Evolutionary conservation across 2,888 invertebrate species (phyloP), one percentile per base, ranked within the genome.

Genomic region (Oxystoma pomonae): DNA sequence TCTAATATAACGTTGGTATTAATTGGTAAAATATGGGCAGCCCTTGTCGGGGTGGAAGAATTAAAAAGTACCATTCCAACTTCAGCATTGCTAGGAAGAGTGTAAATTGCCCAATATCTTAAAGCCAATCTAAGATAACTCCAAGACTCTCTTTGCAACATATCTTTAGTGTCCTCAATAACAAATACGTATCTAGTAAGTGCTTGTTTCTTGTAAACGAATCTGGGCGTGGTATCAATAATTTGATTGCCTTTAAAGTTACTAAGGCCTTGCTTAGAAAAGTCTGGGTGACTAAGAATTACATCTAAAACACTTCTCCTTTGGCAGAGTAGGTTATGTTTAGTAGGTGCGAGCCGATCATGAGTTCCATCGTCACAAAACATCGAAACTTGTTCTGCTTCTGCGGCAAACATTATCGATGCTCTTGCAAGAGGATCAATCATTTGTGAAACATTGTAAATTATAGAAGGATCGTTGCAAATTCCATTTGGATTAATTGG

Each of bases 341-440:
- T 87, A 19, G 87, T 88, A 0, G 88, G 88, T 0, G 87, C 85
- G 65, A 84, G 82, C 2, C 81, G 79, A 73, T 88, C 85, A 77
- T 88, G 88, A 50, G 80, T 86, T 18, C 81, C 81, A 51, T 83
- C 83, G 71, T 87, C 85, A 74, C 88, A 89, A 74, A 88, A 87
- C 75, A 83, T 83, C 2, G 81, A 82, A 12, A 87, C 83, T 69
- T 80, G 80, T 2, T 82, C 80, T 0, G 81, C 78, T 72, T 83
- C 82, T 0, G 83, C 80, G 0, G 83, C 81, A 70, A 84, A 84
- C 81, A 85, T 82, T 18, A 85, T 79, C 1, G 84, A 84, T 16
- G 82, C 81, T 17, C 82, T 76, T 0, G 84, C 81, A 59, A 81
- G 81, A 16, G 78, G 77, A 67, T 82, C 81, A 0, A 82, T 81